Evolutionary conservation across 2,888 invertebrate genomes (phyloP).

Genomic region (Atethmia centrago): DNA sequence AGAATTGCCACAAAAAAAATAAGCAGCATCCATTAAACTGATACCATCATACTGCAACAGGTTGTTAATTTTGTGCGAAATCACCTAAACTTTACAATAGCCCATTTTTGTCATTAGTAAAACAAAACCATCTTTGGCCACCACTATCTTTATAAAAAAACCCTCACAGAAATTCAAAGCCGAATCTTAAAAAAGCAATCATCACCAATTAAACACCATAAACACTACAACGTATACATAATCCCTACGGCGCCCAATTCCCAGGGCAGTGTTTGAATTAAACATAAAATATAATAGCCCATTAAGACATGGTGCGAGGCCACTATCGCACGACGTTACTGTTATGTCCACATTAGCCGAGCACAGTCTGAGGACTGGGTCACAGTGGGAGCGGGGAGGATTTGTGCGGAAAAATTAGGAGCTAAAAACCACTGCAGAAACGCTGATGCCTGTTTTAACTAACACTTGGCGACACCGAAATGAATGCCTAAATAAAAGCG

Average conservation of each 20-base stretch:
- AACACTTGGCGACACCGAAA: too few relatives aligned
- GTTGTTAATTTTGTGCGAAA: neutral
- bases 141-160: neutral
- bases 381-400: constrained; percentile 34
- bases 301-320: constrained; percentile 75
- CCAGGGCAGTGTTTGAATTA: constrained; percentile 69
- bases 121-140: neutral
- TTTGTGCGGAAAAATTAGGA: neutral
- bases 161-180: neutral
- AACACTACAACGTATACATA: constrained; percentile 36
- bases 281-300: constrained; percentile 81
- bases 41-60: neutral
- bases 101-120: neutral
- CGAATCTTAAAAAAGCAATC: constrained; percentile 17
- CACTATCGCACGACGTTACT: constrained; percentile 74
- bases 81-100: neutral
- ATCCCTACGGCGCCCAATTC: constrained; percentile 55
- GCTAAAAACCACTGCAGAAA: neutral
- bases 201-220: constrained; percentile 47
- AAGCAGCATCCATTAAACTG: neutral
- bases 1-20: neutral
- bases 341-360: constrained; percentile 74
- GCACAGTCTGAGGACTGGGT: constrained; percentile 40
- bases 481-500: too few relatives aligned
- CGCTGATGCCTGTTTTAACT: neutral